phyloP scores from a whole-genome alignment of 2,113 vertebrate genomes.

The Macaca fascicularis region DNA sequence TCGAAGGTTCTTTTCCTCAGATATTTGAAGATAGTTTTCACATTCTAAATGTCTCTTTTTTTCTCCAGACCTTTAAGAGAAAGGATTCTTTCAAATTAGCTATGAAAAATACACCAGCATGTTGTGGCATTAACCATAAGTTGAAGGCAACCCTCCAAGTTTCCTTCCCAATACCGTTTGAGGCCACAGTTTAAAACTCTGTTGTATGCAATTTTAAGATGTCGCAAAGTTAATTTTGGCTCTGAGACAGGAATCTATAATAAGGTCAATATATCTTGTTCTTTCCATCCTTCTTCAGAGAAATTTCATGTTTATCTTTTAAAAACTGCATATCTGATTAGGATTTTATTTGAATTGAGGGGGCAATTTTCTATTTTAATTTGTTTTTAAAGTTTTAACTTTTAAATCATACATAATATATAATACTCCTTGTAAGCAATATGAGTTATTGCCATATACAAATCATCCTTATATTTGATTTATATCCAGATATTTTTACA shows the following conservation, averaged over 20 bases:
- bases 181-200: background rate
- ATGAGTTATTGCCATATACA: background rate
- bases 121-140: background rate
- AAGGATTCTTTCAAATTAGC: background rate
- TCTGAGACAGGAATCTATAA: background rate
- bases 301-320: background rate
- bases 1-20: background rate
- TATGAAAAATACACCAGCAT: background rate
- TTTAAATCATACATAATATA: background rate
- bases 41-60: background rate
- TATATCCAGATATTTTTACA: background rate
- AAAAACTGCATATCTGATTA: background rate
- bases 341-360: background rate
- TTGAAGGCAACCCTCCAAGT: accelerated
- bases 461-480: background rate
- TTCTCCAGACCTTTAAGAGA: background rate
- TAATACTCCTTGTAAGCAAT: background rate
- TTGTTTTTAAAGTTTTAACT: background rate
- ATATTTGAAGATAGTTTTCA: background rate
- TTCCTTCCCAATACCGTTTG: background rate
- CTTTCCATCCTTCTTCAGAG: background rate
- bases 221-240: background rate
- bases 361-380: background rate
- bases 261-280: background rate
- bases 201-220: background rate